Conservation (phyloP, 2,797 vertebrate species). For the Crenichthys baileyi region DNA sequence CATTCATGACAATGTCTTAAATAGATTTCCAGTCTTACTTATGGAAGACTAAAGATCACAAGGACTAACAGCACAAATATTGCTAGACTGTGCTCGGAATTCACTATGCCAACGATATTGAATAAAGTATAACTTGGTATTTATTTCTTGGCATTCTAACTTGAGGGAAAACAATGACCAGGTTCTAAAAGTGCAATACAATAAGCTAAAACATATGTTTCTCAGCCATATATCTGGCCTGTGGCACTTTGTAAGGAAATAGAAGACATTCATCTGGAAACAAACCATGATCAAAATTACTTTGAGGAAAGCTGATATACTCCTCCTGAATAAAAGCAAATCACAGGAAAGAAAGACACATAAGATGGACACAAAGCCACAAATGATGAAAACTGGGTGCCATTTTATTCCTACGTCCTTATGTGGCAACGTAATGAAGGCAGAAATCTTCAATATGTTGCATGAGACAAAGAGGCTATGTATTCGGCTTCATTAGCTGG, state of each 20-base stretch:
- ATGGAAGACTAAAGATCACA: constrained; percentile 24
- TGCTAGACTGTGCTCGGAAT: constrained; percentile 45
- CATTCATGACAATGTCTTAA: constrained; percentile 43
- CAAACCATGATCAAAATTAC: constrained; percentile 37
- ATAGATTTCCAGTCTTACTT: constrained; percentile 24
- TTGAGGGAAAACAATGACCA: constrained; percentile 46
- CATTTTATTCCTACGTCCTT: constrained; percentile 17
- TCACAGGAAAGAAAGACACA: constrained; percentile 1
- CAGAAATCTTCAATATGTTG: constrained; percentile 14
- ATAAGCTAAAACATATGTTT: constrained; percentile 54
- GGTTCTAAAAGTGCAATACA: constrained; percentile 35
- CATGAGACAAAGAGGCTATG: not conserved
- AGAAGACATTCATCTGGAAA: constrained; percentile 30
- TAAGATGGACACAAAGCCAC: constrained; percentile 27
- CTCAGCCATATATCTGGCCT: constrained; percentile 30
- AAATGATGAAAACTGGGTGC: constrained; percentile 38
- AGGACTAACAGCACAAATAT: constrained; percentile 32
- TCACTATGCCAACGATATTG: constrained; percentile 26
- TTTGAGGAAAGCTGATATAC: constrained; percentile 34
- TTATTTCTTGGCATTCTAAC: constrained; percentile 51
- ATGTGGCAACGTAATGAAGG: not conserved
- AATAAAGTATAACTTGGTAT: constrained; percentile 43
- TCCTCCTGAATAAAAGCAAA: constrained; percentile 30
- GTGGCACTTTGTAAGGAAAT: constrained; percentile 9
- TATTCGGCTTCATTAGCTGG: constrained; percentile 27